phyloP scores from a whole-genome alignment of 2,797 vertebrate species.

The Synaphobranchus kaupii region DNA sequence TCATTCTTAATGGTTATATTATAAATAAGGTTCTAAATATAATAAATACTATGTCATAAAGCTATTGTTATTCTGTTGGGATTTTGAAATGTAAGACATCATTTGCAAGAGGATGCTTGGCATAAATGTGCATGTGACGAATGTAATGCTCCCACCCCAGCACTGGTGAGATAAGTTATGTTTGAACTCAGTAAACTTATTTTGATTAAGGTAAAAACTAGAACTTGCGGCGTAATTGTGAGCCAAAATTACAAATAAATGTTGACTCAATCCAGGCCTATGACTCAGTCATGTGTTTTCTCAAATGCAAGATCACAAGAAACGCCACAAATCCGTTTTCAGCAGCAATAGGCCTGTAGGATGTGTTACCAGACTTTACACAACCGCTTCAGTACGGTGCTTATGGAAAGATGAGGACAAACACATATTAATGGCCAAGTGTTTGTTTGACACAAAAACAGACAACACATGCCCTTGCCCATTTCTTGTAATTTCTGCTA shows the following conservation, averaged over 20 bases:
- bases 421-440: constrained; percentile 57
- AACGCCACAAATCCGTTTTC: neutral
- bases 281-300: neutral
- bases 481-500: constrained; percentile 49
- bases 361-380: neutral
- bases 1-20: no score
- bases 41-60: no score
- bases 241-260: neutral
- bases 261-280: neutral
- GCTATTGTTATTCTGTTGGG: no score
- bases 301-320: neutral
- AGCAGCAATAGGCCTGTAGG: neutral
- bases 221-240: neutral
- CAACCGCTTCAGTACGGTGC: constrained; percentile 33
- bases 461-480: constrained; percentile 50
- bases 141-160: no score
- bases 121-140: no score
- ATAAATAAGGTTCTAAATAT: no score
- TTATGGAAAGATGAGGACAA: constrained; percentile 51
- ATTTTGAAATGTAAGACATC: no score
- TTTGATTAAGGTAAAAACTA: neutral
- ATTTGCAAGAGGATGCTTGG: no score
- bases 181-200: no score
- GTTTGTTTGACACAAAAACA: constrained; percentile 57
- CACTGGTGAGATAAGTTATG: no score